Base-by-base conservation (phyloP, 92 coral and sea anemone genomes). In the Ricordea florida region DNA sequence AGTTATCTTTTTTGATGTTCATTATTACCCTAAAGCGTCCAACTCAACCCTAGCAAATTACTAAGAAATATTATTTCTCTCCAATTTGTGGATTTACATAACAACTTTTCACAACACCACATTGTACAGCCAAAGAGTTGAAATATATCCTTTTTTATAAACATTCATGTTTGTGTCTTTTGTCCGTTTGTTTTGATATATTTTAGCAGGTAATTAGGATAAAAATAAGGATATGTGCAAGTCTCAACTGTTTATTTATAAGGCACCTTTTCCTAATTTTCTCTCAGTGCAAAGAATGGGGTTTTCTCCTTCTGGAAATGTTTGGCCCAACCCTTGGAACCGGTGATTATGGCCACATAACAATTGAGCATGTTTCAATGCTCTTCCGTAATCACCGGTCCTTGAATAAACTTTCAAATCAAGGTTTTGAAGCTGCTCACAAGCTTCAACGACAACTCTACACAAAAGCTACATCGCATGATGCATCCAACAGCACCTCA, bases 261-360 rank as follows among this genome's bases (percentile, higher is more conserved):
- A n/a, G n/a, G n/a, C 49, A 42, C 49, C 49, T 42, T 42, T 46
- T 46, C 13, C 6, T 5, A 8, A 8, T 37, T 37, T 7, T 7
- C 8, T 37, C n/a, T 37, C 27, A 76, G 82, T 76, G 82, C 50
- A 76, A 76, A 40, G 75, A 76, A 48, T 76, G 82, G 82, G 82
- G 82, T 2, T 31, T 76, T 38, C 36, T 37, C 48, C 62, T 75
- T n/a, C 52, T 62, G 34, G 61, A 75, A 13, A 6, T 62, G 44
- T 75, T 75, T 49, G 82, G 82, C 45, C 55, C 50, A 17, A 3
- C 44, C 62, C 74, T 75, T 30, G 74, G 82, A 44, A 62, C 74
- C 24, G 74, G 82, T 9, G 82, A 75, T 36, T 62, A 75, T 20
- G 82, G 82, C 10, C 82, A 75, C 46, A 36, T 75, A 2, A 33